phyloP scores from a whole-genome alignment of 2,113 vertebrate species.

The Romanogobio albipinnatus region DNA sequence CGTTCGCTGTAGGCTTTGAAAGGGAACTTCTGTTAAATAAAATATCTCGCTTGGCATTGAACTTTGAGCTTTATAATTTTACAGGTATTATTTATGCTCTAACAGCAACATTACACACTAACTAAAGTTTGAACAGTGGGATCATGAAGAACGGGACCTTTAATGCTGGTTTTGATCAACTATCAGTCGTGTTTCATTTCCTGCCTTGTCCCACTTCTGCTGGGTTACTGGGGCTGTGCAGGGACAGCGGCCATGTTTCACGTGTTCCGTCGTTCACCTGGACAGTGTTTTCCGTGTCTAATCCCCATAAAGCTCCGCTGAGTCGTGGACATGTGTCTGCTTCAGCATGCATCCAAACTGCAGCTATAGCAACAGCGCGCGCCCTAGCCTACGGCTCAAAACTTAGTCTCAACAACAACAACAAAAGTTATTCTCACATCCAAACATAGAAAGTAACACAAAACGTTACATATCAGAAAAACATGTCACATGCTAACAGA shows the following conservation, averaged over 20 bases:
- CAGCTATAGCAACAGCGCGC: neutral
- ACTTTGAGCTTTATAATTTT: no score
- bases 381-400: no score
- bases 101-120: no score
- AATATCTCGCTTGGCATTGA: no score
- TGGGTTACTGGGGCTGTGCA: neutral
- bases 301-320: conserved; percentile 34
- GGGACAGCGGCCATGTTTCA: neutral
- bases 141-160: no score
- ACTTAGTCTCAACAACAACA: no score
- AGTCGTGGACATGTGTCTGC: conserved; percentile 16
- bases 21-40: no score
- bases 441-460: neutral
- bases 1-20: no score
- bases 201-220: neutral
- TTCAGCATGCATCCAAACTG: neutral
- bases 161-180: neutral
- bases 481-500: no score
- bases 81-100: no score
- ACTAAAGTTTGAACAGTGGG: no score
- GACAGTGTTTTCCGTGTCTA: conserved; percentile 20
- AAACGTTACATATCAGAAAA: neutral
- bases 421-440: neutral
- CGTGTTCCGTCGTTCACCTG: conserved; percentile 32
- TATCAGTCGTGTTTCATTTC: neutral